Base-by-base conservation (phyloP, 2,797 vertebrate species). In the Choloepus didactylus region DNA sequence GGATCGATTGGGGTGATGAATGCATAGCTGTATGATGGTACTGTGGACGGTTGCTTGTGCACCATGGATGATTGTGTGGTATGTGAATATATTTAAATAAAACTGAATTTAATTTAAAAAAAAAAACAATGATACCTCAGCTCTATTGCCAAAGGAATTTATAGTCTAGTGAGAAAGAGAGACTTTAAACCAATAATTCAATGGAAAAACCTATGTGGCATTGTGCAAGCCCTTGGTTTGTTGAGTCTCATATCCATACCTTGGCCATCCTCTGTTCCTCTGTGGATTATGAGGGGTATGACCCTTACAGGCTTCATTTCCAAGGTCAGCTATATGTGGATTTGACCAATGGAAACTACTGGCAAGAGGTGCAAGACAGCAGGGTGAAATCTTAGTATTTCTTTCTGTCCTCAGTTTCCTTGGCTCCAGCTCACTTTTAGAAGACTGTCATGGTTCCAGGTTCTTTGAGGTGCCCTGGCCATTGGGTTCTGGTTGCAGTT, bases 131-230 rank as follows among this genome's bases (percentile, higher is more conserved):
- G 35, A 35, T 35, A 35, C 21, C 1, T 44, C 54, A 16, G 38
- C 41, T 87, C n/a, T 76, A 12, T 84, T 86, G 11, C 23, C 31
- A 79, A 94, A 81, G 25, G 81, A 72, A 81, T 49, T 49, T 84
- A 66, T 16, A 85, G 16, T 75, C 12, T 90, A 73, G 15, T 81
- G n/a, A 89, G 77, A 88, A 76, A 95, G 31, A 91, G n/a, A 81
- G 19, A 84, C 11, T 59, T 82, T 31, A 82, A 93, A 82, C 21
- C 19, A 90, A 49, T 86, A 96, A 92, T 82, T 94, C 41, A 89
- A 82, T 9, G 46, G 16, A 90, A 70, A 49, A 92, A 85, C 14
- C 72, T 88, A 18, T 70, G 69, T 60, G 3, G 38, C 9, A 4
- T 54, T 92, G 15, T 67, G 44, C 18, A 86, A 46, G 16, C 82